Percentiles rank a stretch among this genome's conserved stretches.
These are phyloP conservation scores for Brachyptera risi DNA, from an alignment of 2,888 invertebrate species.

Conservation along the genomic window DNA sequence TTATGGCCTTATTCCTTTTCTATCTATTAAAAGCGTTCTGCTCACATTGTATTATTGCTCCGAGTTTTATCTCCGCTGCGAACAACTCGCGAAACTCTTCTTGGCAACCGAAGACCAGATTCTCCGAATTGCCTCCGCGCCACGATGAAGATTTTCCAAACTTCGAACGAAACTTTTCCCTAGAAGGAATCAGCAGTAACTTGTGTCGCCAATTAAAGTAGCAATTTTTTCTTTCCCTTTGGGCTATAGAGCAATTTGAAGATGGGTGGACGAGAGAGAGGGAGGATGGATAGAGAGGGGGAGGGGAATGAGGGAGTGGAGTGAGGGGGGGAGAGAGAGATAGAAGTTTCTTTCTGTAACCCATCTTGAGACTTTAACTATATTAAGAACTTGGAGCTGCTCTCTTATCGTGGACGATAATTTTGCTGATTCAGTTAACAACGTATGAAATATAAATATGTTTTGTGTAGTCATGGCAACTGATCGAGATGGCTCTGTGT, in stretches of 20 bases:
- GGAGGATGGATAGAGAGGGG: not conserved
- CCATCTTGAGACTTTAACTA: not conserved
- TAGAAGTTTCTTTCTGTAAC: not conserved
- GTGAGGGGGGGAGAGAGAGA: too few relatives aligned
- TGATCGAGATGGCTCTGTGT: too few relatives aligned
- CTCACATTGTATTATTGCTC: slow-evolving; percentile 31
- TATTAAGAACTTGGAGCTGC: too few relatives aligned
- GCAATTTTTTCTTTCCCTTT: slow-evolving; percentile 31
- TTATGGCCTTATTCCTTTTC: slow-evolving; percentile 25
- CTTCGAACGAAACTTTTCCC: slow-evolving; percentile 29
- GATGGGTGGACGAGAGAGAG: slow-evolving; percentile 7
- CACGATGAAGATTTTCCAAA: slow-evolving; percentile 34
- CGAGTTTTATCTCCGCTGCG: slow-evolving; percentile 31
- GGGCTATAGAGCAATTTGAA: slow-evolving; percentile 30
- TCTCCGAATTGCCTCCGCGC: slow-evolving; percentile 31
- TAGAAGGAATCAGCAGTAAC: slow-evolving; percentile 33
- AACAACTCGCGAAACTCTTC: slow-evolving; percentile 29
- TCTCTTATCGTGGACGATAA: too few relatives aligned
- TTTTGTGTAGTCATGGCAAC: too few relatives aligned
- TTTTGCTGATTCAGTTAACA: too few relatives aligned
- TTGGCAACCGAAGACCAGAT: slow-evolving; percentile 32
- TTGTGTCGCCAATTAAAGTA: slow-evolving; percentile 34
- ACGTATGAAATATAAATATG: too few relatives aligned
- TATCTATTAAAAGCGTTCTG: slow-evolving; percentile 27
- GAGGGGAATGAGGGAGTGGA: too few relatives aligned